Evolutionary conservation across 2,888 invertebrate genomes (phyloP), one percentile per base, ranked within the genome.

Genomic region (Chalcosyrphus nemorum): DNA sequence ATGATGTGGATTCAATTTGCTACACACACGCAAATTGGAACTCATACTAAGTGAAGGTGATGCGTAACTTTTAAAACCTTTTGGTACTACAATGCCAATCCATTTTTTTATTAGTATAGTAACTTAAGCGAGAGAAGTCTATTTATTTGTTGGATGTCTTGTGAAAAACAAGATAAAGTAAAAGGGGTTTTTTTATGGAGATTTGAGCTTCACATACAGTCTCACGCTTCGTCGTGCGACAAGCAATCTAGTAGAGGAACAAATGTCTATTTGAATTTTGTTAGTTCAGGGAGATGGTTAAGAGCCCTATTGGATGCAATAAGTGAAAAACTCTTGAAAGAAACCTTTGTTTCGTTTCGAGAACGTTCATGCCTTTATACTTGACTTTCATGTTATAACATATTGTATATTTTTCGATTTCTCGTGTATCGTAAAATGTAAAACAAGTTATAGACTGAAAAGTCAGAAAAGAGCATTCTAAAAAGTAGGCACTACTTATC

Each of bases 361-460:
- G 11, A 15, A 27, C 17, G 24, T 29, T 29, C n/a, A 29, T 47
- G 32, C 32, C 52, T 41, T 32, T 47, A 35, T 29, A 56, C 19
- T 43, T 70, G 59, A 82, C 72, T 72, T 63, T 84, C 80, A 84
- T 68, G 63, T 27, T 21, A 70, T 65, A 84, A 84, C 80, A 45
- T 75, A 80, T 84, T 75, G 47, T 75, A 84, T 41, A 84, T 84
- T 84, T 84, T 84, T 68, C 84, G 84, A 84, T 56, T 47, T 84
- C 84, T 84, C 84, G 84, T 80, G 15, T 50, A 80, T 84, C 84
- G 84, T 80, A 84, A 84, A 84, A 84, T 84, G 70, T 84, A 84
- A 35, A 84, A 84, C 38, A 84, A 80, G 80, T 84, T 80, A 80
- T 80, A 50, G 56, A 63, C 57, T 65, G 74, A 80, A 70, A 29